phyloP scores from a whole-genome alignment of 2,888 invertebrate species.

The Salticus scenicus region DNA sequence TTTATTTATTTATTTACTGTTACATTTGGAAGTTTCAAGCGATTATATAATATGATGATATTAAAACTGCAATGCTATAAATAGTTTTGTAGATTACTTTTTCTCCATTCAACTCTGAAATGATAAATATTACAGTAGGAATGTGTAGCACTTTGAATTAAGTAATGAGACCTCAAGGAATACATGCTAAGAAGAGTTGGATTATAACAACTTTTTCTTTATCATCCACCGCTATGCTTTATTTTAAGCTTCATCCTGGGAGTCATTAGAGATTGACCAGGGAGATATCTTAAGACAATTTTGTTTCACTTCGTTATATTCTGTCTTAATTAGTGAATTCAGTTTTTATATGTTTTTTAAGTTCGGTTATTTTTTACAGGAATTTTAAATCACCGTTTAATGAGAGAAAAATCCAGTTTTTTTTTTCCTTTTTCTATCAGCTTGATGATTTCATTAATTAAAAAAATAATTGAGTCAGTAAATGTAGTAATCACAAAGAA shows the following conservation, averaged over 20 bases:
- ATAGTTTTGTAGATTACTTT: no score
- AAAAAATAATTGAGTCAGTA: no score
- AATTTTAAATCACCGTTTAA: slow-evolving; percentile 40
- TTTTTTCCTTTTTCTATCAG: neutral
- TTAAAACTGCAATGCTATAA: no score
- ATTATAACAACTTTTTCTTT: slow-evolving; percentile 25
- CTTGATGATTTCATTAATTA: neutral
- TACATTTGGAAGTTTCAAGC: no score
- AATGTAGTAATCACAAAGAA: no score
- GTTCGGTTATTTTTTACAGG: neutral
- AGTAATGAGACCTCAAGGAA: slow-evolving; percentile 57
- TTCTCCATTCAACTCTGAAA: neutral
- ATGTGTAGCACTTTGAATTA: neutral
- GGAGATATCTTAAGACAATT: slow-evolving; percentile 36
- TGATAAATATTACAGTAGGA: neutral
- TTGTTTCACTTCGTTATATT: slow-evolving; percentile 19
- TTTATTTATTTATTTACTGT: no score
- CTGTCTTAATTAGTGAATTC: neutral
- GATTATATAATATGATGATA: no score
- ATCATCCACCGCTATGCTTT: slow-evolving; percentile 8
- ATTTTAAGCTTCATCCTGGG: slow-evolving; percentile 36
- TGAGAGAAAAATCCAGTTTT: slow-evolving; percentile 24
- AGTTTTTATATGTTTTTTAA: neutral
- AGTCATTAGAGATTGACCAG: slow-evolving; percentile 46
- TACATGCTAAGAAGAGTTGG: neutral